Conservation (phyloP, 2,797 vertebrate genomes). For the Hapalemur alaotrensis region DNA sequence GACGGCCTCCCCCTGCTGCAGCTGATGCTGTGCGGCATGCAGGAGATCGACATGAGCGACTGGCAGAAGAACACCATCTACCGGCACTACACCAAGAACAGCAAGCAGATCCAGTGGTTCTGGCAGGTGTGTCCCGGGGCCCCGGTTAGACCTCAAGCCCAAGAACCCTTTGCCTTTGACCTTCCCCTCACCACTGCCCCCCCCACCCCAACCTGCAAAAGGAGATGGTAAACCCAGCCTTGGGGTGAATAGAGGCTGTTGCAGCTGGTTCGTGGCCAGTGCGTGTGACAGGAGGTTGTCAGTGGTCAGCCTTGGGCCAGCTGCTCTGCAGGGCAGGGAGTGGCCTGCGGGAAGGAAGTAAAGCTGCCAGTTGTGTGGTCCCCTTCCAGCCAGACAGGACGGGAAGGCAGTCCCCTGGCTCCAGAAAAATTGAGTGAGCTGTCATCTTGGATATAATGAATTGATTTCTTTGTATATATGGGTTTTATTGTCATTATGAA, state of each 20-base stretch:
- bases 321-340: neutral
- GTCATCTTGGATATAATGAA: neutral
- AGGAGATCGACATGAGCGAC: constrained; percentile 96
- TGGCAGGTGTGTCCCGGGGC: constrained; percentile 91
- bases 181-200: neutral
- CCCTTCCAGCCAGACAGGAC: neutral
- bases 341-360: rapidly evolving
- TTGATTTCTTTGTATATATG: neutral
- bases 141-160: neutral
- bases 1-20: constrained; percentile 64
- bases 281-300: neutral
- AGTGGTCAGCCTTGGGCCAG: neutral
- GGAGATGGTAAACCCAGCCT: neutral
- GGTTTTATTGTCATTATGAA: neutral
- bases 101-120: constrained; percentile 99
- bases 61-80: constrained; percentile 99
- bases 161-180: neutral
- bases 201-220: neutral
- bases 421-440: neutral
- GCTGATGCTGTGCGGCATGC: constrained; percentile 99
- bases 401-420: neutral
- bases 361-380: rapidly evolving
- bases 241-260: neutral
- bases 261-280: neutral
- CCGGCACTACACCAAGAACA: constrained; percentile 98